Evolutionary conservation across 2,888 invertebrate genomes (phyloP), one percentile per base, ranked within the genome.

Genomic region (Dicyrtomina minuta): DNA sequence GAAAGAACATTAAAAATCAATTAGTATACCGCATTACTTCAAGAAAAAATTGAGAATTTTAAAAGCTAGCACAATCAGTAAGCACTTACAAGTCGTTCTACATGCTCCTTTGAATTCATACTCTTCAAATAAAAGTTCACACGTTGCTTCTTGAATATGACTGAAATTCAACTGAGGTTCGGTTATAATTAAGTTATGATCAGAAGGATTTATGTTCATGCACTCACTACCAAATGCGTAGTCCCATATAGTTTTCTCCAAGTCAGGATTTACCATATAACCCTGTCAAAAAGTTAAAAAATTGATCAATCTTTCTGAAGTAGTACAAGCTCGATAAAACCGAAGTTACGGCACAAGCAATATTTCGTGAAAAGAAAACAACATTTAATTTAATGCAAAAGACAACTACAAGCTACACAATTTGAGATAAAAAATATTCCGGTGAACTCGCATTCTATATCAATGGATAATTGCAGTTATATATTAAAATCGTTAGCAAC

Each of bases 81-180:
- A 13, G n/a, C n/a, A n/a, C n/a, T 80, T 79, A 84, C 85, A 81
- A 79, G 93, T 93, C 39, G 90, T 88, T 75, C 91, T 86, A 62
- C 91, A 84, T 61, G 97, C 83, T 0, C 91, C 88, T 67, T 90
- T 88, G 79, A 96, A 93, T 79, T 94, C 94, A 80, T 94, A 99
- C 81, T 98, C 96, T 82, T 99, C 99, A 82, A 98, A 99, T 78
- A 99, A 90, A 77, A 99, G 92, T 83, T 99, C 98, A 51, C 92
- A 90, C 84, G 93, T 90, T 0, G 91, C 92, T 82, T 98, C 96
- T 82, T 96, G 94, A 66, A 95, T 89, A 0, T 93, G 91, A 0
- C 88, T 85, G 81, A 98, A 97, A 81, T 98, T 96, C 80, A 93
- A 93, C 77, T 92, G 86, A 0, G 99, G 97, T 80, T 99, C 98